Conservation (phyloP, 2,797 vertebrate genomes). For the Danio kyathit region DNA sequence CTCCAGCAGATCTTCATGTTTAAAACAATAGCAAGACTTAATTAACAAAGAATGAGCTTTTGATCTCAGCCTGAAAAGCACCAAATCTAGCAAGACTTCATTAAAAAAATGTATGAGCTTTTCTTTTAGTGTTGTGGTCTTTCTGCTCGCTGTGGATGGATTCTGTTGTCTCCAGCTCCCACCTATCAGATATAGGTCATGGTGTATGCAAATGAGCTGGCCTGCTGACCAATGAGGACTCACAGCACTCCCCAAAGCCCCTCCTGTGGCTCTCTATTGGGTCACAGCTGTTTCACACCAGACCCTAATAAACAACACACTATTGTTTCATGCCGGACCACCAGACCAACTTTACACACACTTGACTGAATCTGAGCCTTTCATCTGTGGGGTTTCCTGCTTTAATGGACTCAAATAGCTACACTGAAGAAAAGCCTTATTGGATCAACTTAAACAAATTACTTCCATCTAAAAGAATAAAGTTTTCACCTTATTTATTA, state of each 20-base stretch:
- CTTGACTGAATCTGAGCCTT: no score
- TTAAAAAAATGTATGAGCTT: no score
- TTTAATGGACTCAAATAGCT: no score
- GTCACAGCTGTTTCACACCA: constrained; percentile 27
- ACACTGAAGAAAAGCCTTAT: no score
- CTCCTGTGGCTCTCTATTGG: constrained; percentile 51
- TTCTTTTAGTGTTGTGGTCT: constrained; percentile 4
- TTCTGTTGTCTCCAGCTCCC: constrained; percentile 53
- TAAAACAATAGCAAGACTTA: no score
- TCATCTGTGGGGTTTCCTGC: no score
- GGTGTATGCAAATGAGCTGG: constrained; percentile 76
- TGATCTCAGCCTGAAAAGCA: no score
- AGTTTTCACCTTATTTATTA: no score
- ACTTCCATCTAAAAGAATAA: no score
- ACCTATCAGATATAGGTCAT: constrained; percentile 61
- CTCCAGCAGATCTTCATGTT: constrained; percentile 25
- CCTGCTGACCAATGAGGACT: constrained; percentile 76
- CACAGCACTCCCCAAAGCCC: constrained; percentile 68
- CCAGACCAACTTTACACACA: not conserved
- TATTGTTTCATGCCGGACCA: not conserved
- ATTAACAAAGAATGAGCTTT: not conserved
- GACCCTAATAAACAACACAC: not conserved
- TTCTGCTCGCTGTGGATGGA: not conserved
- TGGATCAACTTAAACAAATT: no score
- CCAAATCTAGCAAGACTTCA: no score